A percentile compares a stretch with the other conserved stretches of the same genome.
phyloP scores from a whole-genome alignment of 2,888 invertebrate species.

The Podotricha telesiphe region DNA sequence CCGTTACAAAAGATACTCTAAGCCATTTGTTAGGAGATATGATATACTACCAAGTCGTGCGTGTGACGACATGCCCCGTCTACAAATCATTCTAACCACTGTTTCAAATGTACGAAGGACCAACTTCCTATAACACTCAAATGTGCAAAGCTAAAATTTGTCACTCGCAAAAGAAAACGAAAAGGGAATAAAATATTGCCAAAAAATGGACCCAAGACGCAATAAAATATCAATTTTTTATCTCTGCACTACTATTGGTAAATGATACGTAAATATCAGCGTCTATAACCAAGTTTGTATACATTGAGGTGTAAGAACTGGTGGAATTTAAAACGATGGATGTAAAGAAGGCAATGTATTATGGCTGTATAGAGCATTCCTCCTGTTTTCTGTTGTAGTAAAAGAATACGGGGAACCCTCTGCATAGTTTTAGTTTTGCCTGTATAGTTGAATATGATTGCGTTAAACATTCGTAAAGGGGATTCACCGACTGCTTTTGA shows the following conservation, averaged over 20 bases:
- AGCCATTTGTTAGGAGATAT: conserved; percentile 78
- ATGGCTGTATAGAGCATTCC: neutral
- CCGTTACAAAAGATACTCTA: conserved; percentile 67
- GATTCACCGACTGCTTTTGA: conserved; percentile 51
- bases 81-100: conserved; percentile 51
- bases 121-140: conserved; percentile 38
- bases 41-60: conserved; percentile 78
- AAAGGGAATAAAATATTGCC: conserved; percentile 77
- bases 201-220: conserved; percentile 74
- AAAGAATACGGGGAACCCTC: conserved; percentile 46
- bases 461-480: conserved; percentile 45
- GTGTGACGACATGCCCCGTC: conserved; percentile 65
- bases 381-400: conserved; percentile 16
- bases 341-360: conserved; percentile 33
- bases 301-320: conserved; percentile 48
- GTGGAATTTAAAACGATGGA: neutral
- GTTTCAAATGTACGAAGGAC: conserved; percentile 47
- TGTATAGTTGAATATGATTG: conserved; percentile 52
- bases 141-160: conserved; percentile 35
- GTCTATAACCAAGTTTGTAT: neutral
- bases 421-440: conserved; percentile 68
- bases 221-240: conserved; percentile 83
- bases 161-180: conserved; percentile 56
- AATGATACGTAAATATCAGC: neutral
- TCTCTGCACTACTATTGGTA: conserved; percentile 46